Evolutionary conservation across 2,113 vertebrate species (phyloP).

Genomic region (Nerophis lumbriciformis): DNA sequence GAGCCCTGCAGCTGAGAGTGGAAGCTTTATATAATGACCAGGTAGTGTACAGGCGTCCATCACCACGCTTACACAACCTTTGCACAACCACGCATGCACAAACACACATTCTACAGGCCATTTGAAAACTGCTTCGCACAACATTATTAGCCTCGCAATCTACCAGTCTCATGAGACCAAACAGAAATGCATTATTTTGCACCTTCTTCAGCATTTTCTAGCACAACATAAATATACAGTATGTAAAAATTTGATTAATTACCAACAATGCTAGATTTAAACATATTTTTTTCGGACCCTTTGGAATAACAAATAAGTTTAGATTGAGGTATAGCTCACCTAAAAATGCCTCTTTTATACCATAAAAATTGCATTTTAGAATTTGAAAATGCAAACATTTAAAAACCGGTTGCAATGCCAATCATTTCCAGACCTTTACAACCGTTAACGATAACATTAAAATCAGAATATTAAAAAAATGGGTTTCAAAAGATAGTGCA

Average conservation of each 20-base stretch:
- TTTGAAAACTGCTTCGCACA: constrained; percentile 47
- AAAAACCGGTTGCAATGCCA: neutral
- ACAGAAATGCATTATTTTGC: constrained; percentile 42
- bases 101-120: constrained; percentile 52
- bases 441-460: no score
- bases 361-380: no score
- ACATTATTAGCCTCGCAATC: constrained; percentile 55
- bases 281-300: no score
- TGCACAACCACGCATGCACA: constrained; percentile 35
- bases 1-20: constrained; percentile 63
- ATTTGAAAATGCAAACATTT: no score
- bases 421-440: no score
- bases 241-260: neutral
- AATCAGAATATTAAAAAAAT: no score
- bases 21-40: constrained; percentile 70
- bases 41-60: constrained; percentile 52
- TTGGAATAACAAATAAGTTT: neutral
- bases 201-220: constrained; percentile 35
- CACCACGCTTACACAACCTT: constrained; percentile 40
- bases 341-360: neutral
- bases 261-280: neutral
- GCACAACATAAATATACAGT: constrained; percentile 6
- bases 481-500: no score
- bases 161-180: constrained; percentile 37
- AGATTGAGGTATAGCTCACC: neutral